Base-by-base conservation (phyloP, 2,113 vertebrate species). In the Notiomystis cincta region DNA sequence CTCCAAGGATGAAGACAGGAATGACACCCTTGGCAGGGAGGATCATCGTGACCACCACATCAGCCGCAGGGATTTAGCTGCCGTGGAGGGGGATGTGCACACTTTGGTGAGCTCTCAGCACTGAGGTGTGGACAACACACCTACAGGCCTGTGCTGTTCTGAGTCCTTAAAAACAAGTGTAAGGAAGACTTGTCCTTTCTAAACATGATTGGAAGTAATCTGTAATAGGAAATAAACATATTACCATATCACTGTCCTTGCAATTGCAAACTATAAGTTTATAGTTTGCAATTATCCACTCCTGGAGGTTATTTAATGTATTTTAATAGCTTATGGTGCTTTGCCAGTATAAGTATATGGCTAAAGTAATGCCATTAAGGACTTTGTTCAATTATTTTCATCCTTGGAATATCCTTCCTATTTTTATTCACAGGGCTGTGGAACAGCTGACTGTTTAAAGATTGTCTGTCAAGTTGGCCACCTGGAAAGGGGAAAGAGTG, bases 391-490 rank as follows among this genome's bases (percentile, higher is more conserved):
- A 50, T 33, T 76, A 22, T 37, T 73, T 85, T 61, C 7, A 3
- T n/a, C 25, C 30, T 84, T 80, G 15, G 10, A n/a, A 35, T 69
- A 58, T 80, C 22, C 6, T 90, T 70, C 25, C 25, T 65, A 0
- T 62, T 92, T 94, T 91, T 82, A 21, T 82, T 45, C 10, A 1
- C 91, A 99, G 99, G 99, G 99, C 64, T 99, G 99, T 86, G 96
- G 95, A 83, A 98, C 91, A 12, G 98, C 98, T 6, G 94, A 98
- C 27, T 99, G 99, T 87, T 95, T 99, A 75, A 98, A 97, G 96
- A 98, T 99, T 72, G 97, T 95, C n/a, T 99, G 99, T 95, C 99
- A 99, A 93, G 98, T 99, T 19, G 99, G 99, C 7, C 98, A 99
- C 17, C 97, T 99, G 82, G 99, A 99, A 94, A 98, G 98, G 94